Conservation (phyloP, 2,888 invertebrate genomes). For the Stictocephala bisonia region DNA sequence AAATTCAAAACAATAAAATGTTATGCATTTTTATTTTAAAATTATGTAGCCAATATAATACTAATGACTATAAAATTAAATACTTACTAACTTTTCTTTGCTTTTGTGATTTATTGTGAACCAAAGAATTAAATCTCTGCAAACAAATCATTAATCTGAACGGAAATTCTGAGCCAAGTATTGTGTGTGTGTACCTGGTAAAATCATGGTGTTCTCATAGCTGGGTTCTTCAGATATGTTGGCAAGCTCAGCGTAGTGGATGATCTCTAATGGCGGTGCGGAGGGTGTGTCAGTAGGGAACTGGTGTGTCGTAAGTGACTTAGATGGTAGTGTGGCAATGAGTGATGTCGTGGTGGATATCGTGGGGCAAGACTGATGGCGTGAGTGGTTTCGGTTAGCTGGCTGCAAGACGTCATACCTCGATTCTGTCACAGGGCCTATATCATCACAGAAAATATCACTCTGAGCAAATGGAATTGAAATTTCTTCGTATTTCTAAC, state of each 20-base stretch:
- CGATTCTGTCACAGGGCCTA: constrained; percentile 60
- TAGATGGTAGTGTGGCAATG: constrained; percentile 52
- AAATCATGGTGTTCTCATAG: constrained; percentile 68
- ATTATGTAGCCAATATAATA: too few species aligned
- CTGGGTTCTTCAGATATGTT: constrained; percentile 66
- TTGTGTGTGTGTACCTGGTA: constrained; percentile 63
- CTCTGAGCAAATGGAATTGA: too few species aligned
- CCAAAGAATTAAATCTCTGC: too few species aligned
- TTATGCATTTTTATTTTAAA: too few species aligned
- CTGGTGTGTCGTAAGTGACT: constrained; percentile 54
- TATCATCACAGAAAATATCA: too few species aligned
- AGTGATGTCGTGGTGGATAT: constrained; percentile 30
- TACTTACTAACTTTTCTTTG: too few species aligned
- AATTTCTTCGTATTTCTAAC: too few species aligned
- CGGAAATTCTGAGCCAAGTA: too few species aligned
- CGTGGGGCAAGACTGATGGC: constrained; percentile 51
- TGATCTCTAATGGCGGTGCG: constrained; percentile 19
- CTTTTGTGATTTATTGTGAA: too few species aligned
- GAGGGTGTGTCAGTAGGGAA: constrained; percentile 55
- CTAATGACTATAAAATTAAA: too few species aligned
- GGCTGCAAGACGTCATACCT: constrained; percentile 65
- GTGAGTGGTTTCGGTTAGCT: constrained; percentile 52
- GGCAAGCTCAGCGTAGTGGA: constrained; percentile 59
- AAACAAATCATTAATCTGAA: too few species aligned
- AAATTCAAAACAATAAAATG: too few species aligned